Evolutionary conservation across 2,797 vertebrate genomes (phyloP), one percentile per base, ranked within the genome.

Genomic region (Botia almorhae): DNA sequence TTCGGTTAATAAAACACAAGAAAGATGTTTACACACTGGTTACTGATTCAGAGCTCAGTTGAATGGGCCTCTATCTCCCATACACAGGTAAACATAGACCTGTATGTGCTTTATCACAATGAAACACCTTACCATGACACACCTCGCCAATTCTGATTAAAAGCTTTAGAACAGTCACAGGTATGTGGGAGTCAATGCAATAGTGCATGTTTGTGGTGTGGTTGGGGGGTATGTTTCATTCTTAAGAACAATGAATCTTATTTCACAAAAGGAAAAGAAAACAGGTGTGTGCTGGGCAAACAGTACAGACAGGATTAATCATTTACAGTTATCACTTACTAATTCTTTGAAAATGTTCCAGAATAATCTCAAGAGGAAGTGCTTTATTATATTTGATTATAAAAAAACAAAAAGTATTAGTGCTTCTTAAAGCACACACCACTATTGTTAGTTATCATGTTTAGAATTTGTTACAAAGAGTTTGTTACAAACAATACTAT

Each of bases 1-100:
- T 55, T 39, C 64, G 79, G 87, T 83, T 87, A 86, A 87, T 85
- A 83, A 78, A 80, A 67, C 82, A 85, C 85, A 60, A 61, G 53
- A 83, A 78, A 53, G 39, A 65, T 89, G 84, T 87, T 86, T 87
- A 86, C 84, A 79, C 48, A 82, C 74, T 85, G 81, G 87, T 86
- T 89, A 89, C 78, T 89, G 82, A 88, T 87, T 88, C 69, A 85
- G 81, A 67, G 77, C 77, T 33, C 26, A 61, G 69, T 63, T 76
- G 85, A 86, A 85, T 74, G 61, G 73, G 75, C 58, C 58, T 69
- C 79, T 82, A 77, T 82, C 77, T 86, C 61, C 53, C 80, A 77
- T 77, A 82, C 81, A 85, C 85, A 84, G 83, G 85, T 87, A 87
- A 86, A 87, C 80, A 82, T 5, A 70, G 75, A 48, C 53, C 74